Conservation (phyloP, 2,113 vertebrate species). For the Paraplagusia blochii region DNA sequence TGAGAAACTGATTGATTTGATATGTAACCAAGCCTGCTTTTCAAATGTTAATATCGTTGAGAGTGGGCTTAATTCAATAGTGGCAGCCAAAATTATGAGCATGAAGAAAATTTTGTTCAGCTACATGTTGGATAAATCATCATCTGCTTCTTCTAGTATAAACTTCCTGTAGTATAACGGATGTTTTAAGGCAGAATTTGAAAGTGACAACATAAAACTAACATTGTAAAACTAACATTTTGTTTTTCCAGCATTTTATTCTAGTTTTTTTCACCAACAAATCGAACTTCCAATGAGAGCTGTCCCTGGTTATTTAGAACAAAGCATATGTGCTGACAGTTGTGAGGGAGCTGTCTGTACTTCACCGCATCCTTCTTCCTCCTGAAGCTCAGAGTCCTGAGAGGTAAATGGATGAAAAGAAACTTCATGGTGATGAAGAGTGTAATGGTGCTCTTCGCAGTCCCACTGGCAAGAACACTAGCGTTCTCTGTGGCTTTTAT, state of each 20-base stretch:
- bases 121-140: background rate
- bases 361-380: constrained; percentile 66
- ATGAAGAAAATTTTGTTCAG: too few species aligned
- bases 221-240: constrained; percentile 52
- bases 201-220: constrained; percentile 70
- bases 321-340: constrained; percentile 69
- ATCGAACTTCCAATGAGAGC: constrained; percentile 69
- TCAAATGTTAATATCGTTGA: too few species aligned
- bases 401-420: constrained; percentile 75
- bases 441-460: constrained; percentile 70
- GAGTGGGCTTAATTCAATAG: too few species aligned
- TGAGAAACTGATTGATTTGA: too few species aligned
- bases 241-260: constrained; percentile 56
- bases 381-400: constrained; percentile 62
- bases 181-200: constrained; percentile 68
- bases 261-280: constrained; percentile 69
- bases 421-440: constrained; percentile 74
- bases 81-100: too few species aligned
- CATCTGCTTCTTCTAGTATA: constrained; percentile 43
- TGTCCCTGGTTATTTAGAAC: constrained; percentile 72
- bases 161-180: constrained; percentile 67
- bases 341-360: constrained; percentile 62
- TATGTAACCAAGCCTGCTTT: too few species aligned
- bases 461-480: constrained; percentile 65
- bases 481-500: constrained; percentile 73